Evolutionary conservation across 92 coral and sea anemone species (phyloP).

Genomic region (Epizoanthus scotinus): DNA sequence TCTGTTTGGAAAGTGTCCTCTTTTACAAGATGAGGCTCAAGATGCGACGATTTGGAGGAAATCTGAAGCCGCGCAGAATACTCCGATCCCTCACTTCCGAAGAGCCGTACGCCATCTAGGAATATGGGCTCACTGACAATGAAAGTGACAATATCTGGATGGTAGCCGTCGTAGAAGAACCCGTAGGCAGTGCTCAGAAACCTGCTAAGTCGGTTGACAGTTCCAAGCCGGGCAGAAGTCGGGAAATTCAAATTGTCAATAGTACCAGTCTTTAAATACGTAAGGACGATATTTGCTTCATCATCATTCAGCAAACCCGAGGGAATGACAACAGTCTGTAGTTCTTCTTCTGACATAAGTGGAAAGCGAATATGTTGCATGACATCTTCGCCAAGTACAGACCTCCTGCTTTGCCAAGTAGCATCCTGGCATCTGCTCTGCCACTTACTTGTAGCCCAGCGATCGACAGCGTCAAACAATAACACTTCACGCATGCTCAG

Average conservation of each 20-base stretch:
- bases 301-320: slow-evolving; percentile 61
- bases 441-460: slow-evolving; percentile 54
- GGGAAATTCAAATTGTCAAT: slow-evolving; percentile 43
- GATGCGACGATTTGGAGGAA: slow-evolving; percentile 12
- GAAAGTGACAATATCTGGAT: slow-evolving; percentile 72
- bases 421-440: slow-evolving; percentile 19
- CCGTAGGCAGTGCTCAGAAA: slow-evolving; percentile 50
- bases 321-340: slow-evolving; percentile 56
- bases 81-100: slow-evolving; percentile 67
- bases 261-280: slow-evolving; percentile 49
- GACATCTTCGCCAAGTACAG: slow-evolving; percentile 31
- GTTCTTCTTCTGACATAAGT: slow-evolving; percentile 70
- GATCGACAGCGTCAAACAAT: slow-evolving; percentile 63
- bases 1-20: slow-evolving; percentile 36
- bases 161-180: slow-evolving; percentile 71
- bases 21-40: slow-evolving; percentile 15
- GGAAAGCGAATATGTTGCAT: slow-evolving; percentile 76
- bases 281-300: slow-evolving; percentile 60
- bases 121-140: slow-evolving; percentile 58
- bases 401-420: slow-evolving; percentile 25
- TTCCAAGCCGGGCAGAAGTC: slow-evolving; percentile 57
- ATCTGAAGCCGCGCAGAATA: slow-evolving; percentile 48
- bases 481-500: slow-evolving; percentile 70
- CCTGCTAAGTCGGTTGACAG: slow-evolving; percentile 49
- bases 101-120: slow-evolving; percentile 76